phyloP scores from a whole-genome alignment of 2,888 invertebrate species.

The Lasiommata megera region DNA sequence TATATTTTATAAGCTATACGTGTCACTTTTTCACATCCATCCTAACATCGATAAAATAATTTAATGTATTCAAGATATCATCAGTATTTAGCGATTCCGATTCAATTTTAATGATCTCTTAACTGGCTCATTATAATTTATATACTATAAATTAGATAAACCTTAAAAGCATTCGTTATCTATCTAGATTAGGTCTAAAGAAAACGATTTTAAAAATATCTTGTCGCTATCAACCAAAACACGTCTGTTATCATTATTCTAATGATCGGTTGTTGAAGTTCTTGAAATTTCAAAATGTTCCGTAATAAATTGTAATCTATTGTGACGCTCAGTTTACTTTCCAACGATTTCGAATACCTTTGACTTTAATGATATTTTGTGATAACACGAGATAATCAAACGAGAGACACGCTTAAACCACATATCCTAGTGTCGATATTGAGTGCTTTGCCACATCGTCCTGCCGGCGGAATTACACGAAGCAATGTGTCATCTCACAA shows the following conservation, averaged over 20 bases:
- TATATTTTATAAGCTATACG: too few species aligned
- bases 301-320: background rate
- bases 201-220: conserved; percentile 1
- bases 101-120: background rate
- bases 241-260: background rate
- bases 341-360: too few species aligned
- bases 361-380: too few species aligned
- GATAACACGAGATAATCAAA: too few species aligned
- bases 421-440: too few species aligned
- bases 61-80: background rate
- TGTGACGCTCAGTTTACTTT: background rate
- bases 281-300: background rate
- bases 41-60: background rate
- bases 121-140: conserved; percentile 12
- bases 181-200: conserved; percentile 9
- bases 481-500: too few species aligned
- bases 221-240: background rate
- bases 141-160: conserved; percentile 27
- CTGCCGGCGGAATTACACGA: too few species aligned
- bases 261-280: background rate
- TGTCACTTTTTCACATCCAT: background rate
- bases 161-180: conserved; percentile 19
- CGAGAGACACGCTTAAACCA: too few species aligned
- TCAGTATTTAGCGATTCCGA: background rate
- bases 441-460: too few species aligned